Conservation (phyloP, 2,113 vertebrate genomes). For the human region GRCh38 chr12:114235501-114236000, state of each 20-base stretch:
- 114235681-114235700: not conserved
- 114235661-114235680: not conserved
- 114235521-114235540: not conserved
- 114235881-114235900: not conserved
- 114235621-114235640: not conserved
- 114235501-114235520: not conserved
- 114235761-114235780: not conserved
- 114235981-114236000: rapidly evolving
- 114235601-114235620: not conserved
- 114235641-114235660: not conserved
- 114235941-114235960: not conserved
- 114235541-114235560: not conserved
- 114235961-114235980: no score
- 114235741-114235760: no score
- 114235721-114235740: not conserved
- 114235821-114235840: no score
- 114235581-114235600: not conserved
- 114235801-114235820: no score
- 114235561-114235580: not conserved
- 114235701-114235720: not conserved
- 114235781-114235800: not conserved
- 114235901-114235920: not conserved
- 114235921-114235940: not conserved
- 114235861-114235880: rapidly evolving
- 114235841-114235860: not conserved